These are phyloP conservation scores for Eulemur mongoz DNA, from an alignment of 2,797 vertebrate genomes.

Conservation along the genomic window DNA sequence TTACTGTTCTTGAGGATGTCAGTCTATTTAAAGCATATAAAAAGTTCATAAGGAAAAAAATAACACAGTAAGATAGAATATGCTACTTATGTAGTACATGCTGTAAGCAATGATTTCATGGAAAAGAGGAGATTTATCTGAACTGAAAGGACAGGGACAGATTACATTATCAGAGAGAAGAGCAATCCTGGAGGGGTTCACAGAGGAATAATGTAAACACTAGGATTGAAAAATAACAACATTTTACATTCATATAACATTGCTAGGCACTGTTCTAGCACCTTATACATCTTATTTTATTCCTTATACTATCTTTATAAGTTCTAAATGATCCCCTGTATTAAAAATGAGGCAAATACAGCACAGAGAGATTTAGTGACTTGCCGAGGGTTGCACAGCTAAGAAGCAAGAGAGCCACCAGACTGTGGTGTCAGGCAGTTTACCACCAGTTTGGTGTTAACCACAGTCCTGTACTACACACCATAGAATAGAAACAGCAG, in stretches of 20 bases:
- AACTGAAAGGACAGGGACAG: neutral
- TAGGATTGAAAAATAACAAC: neutral
- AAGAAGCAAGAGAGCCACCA: neutral
- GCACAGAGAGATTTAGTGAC: neutral
- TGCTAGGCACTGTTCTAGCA: neutral
- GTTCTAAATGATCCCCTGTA: neutral
- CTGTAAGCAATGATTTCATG: neutral
- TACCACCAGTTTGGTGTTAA: neutral
- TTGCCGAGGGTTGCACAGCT: neutral
- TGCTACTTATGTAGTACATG: neutral
- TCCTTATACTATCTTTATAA: neutral
- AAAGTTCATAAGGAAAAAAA: neutral
- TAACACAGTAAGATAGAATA: neutral
- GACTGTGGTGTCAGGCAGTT: neutral
- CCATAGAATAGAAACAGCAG: neutral
- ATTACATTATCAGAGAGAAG: neutral
- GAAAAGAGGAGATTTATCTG: neutral
- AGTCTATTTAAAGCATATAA: neutral
- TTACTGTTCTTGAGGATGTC: neutral
- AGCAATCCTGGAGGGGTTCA: neutral
- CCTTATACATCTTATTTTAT: neutral
- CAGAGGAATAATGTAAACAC: neutral
- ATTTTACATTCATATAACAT: neutral
- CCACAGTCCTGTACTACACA: neutral
- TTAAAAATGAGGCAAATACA: neutral